Base-by-base conservation (phyloP, 37 sponge, comb jelly and placozoan species). In the Hormiphora californensis region DNA sequence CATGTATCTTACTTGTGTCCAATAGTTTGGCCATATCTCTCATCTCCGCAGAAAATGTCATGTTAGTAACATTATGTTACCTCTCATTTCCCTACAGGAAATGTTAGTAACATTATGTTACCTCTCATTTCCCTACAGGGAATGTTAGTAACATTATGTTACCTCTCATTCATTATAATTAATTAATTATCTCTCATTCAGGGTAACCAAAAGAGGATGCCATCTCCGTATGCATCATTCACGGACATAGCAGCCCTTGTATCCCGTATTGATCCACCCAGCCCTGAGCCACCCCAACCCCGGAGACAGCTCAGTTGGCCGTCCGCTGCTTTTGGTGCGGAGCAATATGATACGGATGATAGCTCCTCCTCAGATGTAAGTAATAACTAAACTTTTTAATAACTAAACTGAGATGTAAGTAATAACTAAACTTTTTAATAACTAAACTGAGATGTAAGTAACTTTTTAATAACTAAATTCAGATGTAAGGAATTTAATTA, bases 211-310 rank as follows among this genome's bases (percentile, higher is more conserved):
- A 31, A 7, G 67, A 36, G 67, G 36, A 39, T 38, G 17, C 67
- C 67, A 33, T 65, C 67, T 38, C 67, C 67, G 36, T 33, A 33
- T 19, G 67, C 67, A 7, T 86, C 85, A 54, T 88, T 88, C 54
- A 88, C 89, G 23, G 86, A 88, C 63, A 37, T 88, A 7, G 89
- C 89, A 34, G 89, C 68, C 40, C 39, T 88, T 40, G 89, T 78
- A 3, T 62, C 67, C 41, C 54, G 85, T 9, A 88, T 88, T 27
- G 88, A 87, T 12, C 88, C 88, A 41, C 88, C 88, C 5, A 53
- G 41, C 22, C 55, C n/a, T 30, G 3, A 5, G 7, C 61, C 61
- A 4, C 30, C n/a, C 30, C 27, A 28, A 28, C 30, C 61, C 27
- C 61, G 61, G 30, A 5, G 61, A 30, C 61, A 57, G 21, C n/a